A percentile compares a stretch with the other conserved stretches of the same genome.
Conservation (phyloP, 2,113 vertebrate genomes). For the Gopherus flavomarginatus region DNA sequence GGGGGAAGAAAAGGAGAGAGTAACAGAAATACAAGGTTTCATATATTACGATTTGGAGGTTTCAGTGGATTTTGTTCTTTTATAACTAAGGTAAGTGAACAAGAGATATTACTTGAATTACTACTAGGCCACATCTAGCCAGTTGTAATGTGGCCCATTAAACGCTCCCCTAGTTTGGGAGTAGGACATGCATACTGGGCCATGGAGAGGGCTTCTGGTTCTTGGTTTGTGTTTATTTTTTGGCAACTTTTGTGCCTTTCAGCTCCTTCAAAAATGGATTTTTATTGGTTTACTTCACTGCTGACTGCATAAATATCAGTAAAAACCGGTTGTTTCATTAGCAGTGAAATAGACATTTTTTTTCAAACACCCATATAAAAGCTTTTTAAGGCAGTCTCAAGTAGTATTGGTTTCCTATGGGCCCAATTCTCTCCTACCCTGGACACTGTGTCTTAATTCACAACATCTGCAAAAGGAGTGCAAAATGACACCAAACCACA, state of each 20-base stretch:
- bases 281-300: slow-evolving; percentile 28
- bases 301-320: slow-evolving; percentile 1
- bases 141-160: neutral
- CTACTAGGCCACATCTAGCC: neutral
- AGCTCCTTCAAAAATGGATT: neutral
- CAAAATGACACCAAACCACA: slow-evolving; percentile 16
- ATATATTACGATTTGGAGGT: neutral
- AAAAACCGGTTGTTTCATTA: slow-evolving; percentile 30
- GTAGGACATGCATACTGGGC: slow-evolving; percentile 10
- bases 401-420: slow-evolving; percentile 23
- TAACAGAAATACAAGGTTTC: neutral
- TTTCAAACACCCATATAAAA: slow-evolving; percentile 44
- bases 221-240: slow-evolving; percentile 25
- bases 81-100: neutral
- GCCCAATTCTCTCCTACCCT: slow-evolving; percentile 38
- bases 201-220: neutral
- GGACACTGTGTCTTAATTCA: neutral
- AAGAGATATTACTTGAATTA: neutral
- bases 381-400: slow-evolving; percentile 55
- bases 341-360: neutral
- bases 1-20: neutral
- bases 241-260: slow-evolving; percentile 6
- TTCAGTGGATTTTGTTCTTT: neutral
- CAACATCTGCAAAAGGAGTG: neutral
- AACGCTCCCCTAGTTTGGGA: neutral